These are phyloP conservation scores for Carassius gibelio DNA, from an alignment of 2,113 vertebrate species.

Conservation along the genomic window DNA sequence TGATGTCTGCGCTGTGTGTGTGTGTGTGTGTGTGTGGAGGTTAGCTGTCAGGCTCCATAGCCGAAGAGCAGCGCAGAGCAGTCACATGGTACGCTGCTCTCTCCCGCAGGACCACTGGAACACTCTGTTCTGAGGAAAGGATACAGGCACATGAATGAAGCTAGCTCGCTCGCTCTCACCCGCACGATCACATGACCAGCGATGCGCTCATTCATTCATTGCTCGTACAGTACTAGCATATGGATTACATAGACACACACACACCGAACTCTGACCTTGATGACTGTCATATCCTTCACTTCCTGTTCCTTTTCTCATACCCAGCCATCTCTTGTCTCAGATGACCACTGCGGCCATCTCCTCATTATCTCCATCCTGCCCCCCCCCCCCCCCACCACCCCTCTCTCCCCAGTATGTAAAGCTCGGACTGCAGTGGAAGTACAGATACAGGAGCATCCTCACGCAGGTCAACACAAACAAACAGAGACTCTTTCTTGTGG, in stretches of 20 bases:
- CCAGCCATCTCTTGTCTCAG: constrained; percentile 19
- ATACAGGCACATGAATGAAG: constrained; percentile 54
- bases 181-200: constrained; percentile 17
- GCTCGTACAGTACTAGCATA: constrained; percentile 14
- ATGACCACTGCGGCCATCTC: constrained; percentile 18
- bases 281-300: constrained; percentile 15
- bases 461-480: not conserved
- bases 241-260: constrained; percentile 44
- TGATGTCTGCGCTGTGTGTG: not conserved
- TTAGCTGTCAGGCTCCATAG: constrained; percentile 51
- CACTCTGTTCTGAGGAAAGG: constrained; percentile 55
- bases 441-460: not conserved
- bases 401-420: constrained; percentile 21
- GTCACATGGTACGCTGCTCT: constrained; percentile 53
- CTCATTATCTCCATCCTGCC: constrained; percentile 17
- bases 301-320: constrained; percentile 29
- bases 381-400: not conserved
- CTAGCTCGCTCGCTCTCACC: constrained; percentile 35
- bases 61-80: constrained; percentile 34
- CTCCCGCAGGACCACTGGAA: constrained; percentile 54
- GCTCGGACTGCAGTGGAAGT: constrained; percentile 29
- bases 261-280: constrained; percentile 22
- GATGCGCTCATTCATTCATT: constrained; percentile 22
- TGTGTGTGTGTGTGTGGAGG: constrained; percentile 28
- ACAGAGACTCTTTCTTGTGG: not conserved